Evolutionary conservation across 2,797 vertebrate genomes (phyloP).

Genomic region (Cryptoprocta ferox): DNA sequence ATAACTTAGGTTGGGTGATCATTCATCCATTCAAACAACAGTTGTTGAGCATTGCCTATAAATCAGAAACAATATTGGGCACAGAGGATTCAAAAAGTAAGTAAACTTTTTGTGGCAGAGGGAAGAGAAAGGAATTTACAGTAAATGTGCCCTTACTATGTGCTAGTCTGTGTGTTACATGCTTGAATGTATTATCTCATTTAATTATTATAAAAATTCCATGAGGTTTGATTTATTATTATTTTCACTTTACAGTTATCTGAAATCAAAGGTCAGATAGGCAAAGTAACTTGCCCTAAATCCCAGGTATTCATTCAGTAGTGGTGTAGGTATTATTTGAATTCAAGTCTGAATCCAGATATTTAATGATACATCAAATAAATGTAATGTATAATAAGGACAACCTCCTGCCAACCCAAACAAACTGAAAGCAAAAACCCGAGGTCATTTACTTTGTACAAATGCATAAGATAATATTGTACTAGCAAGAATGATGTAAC

Average conservation of each 20-base stretch:
- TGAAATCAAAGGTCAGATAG: neutral
- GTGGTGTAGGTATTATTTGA: neutral
- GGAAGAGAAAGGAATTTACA: neutral
- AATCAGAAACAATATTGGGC: neutral
- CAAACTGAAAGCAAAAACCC: neutral
- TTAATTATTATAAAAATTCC: neutral
- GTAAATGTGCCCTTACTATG: neutral
- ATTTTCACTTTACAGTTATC: neutral
- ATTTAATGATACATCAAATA: neutral
- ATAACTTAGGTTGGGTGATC: neutral
- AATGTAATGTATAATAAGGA: neutral
- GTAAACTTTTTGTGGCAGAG: neutral
- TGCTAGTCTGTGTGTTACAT: neutral
- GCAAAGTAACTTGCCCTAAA: neutral
- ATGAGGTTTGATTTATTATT: neutral
- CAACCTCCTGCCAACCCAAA: neutral
- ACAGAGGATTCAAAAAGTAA: neutral
- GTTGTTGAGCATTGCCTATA: neutral
- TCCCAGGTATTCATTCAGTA: neutral
- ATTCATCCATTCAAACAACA: neutral
- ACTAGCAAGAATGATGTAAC: neutral
- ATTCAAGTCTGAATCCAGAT: neutral
- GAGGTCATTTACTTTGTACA: neutral
- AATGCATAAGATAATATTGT: neutral
- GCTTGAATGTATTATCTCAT: neutral